Conservation (phyloP, 2,888 invertebrate species). For the Serripes groenlandicus region DNA sequence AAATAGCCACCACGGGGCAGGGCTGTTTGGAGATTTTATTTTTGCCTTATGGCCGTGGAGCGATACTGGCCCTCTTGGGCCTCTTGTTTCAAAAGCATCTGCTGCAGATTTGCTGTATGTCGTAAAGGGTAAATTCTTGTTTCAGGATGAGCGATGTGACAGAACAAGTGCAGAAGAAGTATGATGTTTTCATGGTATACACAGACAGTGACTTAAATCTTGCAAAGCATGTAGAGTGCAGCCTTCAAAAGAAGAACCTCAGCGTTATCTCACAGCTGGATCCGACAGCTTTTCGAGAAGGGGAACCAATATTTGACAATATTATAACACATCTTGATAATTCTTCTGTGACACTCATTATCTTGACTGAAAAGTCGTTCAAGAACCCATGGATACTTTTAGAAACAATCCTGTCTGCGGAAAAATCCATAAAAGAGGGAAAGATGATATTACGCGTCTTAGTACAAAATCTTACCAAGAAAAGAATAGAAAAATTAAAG, state of each 20-base stretch:
- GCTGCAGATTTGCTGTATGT: too few species aligned
- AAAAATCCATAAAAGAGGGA: slow-evolving; percentile 41
- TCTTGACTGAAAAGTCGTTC: slow-evolving; percentile 41
- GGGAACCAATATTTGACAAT: not conserved
- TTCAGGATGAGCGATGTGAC: slow-evolving; percentile 5
- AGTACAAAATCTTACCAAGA: slow-evolving; percentile 8
- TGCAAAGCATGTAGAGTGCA: not conserved
- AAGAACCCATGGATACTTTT: slow-evolving; percentile 48
- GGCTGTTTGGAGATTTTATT: too few species aligned
- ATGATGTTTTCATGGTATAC: slow-evolving; percentile 33
- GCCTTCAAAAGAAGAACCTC: not conserved
- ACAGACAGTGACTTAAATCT: not conserved
- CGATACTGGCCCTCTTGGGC: too few species aligned
- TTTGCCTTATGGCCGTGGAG: too few species aligned
- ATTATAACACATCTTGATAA: slow-evolving; percentile 9
- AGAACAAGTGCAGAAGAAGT: slow-evolving; percentile 1
- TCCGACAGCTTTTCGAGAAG: not conserved
- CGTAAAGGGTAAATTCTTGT: not conserved
- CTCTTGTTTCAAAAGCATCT: too few species aligned
- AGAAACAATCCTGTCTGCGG: slow-evolving; percentile 51
- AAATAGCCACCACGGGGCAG: too few species aligned
- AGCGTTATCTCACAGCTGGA: not conserved
- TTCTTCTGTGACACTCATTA: slow-evolving; percentile 27
- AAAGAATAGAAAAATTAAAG: slow-evolving; percentile 12
- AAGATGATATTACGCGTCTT: slow-evolving; percentile 34